Evolutionary conservation across 2,888 invertebrate species (phyloP).

Genomic region (Fragum sueziense): DNA sequence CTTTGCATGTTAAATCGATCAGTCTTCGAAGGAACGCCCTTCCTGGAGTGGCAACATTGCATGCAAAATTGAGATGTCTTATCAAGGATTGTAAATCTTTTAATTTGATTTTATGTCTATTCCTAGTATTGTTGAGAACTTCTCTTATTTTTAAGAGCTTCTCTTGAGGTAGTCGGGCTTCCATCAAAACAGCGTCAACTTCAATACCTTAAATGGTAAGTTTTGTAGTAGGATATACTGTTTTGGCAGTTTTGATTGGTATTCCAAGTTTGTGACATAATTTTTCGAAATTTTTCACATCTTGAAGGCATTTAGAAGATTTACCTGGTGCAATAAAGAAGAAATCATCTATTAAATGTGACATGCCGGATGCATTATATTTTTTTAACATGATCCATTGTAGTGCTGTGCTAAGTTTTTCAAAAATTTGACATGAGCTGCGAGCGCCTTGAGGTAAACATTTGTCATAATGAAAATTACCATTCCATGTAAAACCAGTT

Average conservation of each 20-base stretch:
- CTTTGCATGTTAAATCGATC: constrained; percentile 21
- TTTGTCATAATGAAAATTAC: constrained; percentile 46
- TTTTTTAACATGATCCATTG: constrained; percentile 46
- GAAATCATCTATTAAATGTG: constrained; percentile 34
- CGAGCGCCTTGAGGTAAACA: constrained; percentile 50
- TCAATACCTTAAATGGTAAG: constrained; percentile 31
- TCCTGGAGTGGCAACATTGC: constrained; percentile 35
- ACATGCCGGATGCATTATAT: neutral
- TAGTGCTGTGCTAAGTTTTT: constrained; percentile 27
- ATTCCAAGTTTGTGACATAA: constrained; percentile 22
- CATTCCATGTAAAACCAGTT: constrained; percentile 45
- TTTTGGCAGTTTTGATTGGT: constrained; percentile 33
- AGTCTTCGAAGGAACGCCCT: constrained; percentile 28
- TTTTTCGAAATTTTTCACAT: constrained; percentile 13
- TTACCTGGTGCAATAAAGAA: constrained; percentile 26
- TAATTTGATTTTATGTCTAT: constrained; percentile 16
- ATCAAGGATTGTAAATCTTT: constrained; percentile 35
- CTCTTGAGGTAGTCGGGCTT: constrained; percentile 39
- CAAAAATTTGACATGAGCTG: constrained; percentile 47
- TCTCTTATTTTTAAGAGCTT: constrained; percentile 31
- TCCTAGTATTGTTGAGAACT: neutral
- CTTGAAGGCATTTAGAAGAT: constrained; percentile 1
- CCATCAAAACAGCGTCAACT: constrained; percentile 31
- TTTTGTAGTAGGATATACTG: constrained; percentile 18
- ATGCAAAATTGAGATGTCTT: constrained; percentile 35